A percentile compares a stretch with the other conserved stretches of the same genome.
Evolutionary conservation across 2,797 vertebrate genomes (phyloP).

Genomic region (Manis pentadactyla): DNA sequence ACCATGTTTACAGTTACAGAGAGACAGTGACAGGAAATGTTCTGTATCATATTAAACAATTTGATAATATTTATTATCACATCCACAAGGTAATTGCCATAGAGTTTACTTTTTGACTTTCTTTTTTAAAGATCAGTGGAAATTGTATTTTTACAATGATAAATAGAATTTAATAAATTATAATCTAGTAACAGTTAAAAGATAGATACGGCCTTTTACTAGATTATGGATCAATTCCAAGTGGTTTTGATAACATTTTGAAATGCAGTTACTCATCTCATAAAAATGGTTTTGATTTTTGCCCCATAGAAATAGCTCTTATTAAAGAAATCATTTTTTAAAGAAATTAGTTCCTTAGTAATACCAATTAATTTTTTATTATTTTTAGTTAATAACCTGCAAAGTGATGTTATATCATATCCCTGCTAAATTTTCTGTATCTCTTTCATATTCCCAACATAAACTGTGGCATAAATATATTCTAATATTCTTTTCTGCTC

Average conservation of each 20-base stretch:
- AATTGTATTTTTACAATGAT: background rate
- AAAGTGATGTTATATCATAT: constrained; percentile 10
- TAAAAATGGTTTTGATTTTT: constrained; percentile 32
- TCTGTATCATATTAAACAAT: background rate
- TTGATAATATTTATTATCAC: background rate
- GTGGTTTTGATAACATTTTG: constrained; percentile 54
- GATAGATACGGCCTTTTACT: background rate
- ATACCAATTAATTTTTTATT: constrained; percentile 53
- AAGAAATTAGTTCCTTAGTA: background rate
- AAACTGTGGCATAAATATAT: constrained; percentile 12
- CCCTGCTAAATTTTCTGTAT: constrained; percentile 19
- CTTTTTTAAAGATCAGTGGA: background rate
- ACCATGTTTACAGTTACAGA: background rate
- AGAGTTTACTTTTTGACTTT: background rate
- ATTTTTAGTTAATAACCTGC: constrained; percentile 34
- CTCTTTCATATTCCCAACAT: constrained; percentile 13
- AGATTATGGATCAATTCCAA: constrained; percentile 36
- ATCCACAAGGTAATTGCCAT: background rate
- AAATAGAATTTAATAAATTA: constrained; percentile 51
- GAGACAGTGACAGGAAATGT: background rate
- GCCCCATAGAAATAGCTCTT: background rate
- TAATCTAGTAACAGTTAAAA: constrained; percentile 32
- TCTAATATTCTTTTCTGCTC: constrained; percentile 58
- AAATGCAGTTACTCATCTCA: constrained; percentile 42
- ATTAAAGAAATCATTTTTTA: background rate